A percentile compares a stretch with the other conserved stretches of the same genome.
These are phyloP conservation scores for Corticium candelabrum DNA, from an alignment of 37 sponge, comb jelly and placozoan genomes.

Conservation along the genomic window DNA sequence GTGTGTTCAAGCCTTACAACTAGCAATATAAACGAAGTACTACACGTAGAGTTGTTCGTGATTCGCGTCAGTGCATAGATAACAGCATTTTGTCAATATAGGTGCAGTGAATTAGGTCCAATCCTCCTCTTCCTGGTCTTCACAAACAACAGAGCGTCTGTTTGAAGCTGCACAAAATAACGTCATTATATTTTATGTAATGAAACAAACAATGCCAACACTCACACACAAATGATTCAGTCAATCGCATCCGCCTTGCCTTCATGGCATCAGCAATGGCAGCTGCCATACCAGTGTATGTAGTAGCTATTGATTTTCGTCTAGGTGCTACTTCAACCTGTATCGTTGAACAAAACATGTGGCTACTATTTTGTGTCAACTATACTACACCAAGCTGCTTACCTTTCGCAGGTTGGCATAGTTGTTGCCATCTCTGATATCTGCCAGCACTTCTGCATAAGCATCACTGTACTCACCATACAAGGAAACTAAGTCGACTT, in stretches of 20 bases:
- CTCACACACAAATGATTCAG: too few relatives aligned
- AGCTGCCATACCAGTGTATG: not conserved
- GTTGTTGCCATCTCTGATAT: not conserved
- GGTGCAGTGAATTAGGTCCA: too few relatives aligned
- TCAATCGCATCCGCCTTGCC: not conserved
- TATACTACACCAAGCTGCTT: not conserved
- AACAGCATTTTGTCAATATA: too few relatives aligned
- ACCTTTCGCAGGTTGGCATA: not conserved
- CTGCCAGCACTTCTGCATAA: not conserved
- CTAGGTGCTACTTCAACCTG: not conserved
- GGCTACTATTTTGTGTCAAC: not conserved
- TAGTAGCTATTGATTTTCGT: not conserved
- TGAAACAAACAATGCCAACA: too few relatives aligned
- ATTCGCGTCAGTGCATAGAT: too few relatives aligned
- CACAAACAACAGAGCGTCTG: too few relatives aligned
- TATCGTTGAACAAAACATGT: not conserved
- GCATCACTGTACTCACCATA: not conserved
- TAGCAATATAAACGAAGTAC: too few relatives aligned
- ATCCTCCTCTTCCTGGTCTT: too few relatives aligned
- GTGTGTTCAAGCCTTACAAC: too few relatives aligned
- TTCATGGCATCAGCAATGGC: not conserved
- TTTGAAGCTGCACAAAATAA: too few relatives aligned
- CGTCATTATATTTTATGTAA: too few relatives aligned
- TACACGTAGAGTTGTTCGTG: too few relatives aligned
- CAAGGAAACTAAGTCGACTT: not conserved